A percentile compares a stretch with the other conserved stretches of the same genome.
phyloP scores from a whole-genome alignment of 2,113 vertebrate species.

The Cricetomys ansorgei region DNA sequence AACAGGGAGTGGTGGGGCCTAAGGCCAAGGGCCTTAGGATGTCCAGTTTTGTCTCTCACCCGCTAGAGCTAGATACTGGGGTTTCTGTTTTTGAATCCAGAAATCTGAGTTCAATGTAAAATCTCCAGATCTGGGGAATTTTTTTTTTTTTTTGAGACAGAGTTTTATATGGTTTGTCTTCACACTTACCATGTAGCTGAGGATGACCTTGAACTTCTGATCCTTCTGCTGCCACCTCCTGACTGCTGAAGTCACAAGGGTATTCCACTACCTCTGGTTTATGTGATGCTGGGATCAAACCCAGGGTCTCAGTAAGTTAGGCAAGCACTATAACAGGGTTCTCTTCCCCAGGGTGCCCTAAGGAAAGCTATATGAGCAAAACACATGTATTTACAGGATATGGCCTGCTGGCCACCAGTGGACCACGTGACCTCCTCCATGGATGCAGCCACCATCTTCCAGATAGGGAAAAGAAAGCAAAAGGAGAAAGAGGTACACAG shows the following conservation, averaged over 20 bases:
- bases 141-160: not conserved
- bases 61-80: not conserved
- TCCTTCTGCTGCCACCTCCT: not conserved
- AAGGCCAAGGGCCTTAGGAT: not conserved
- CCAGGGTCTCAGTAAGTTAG: not conserved
- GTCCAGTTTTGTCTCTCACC: not conserved
- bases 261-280: not conserved
- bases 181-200: not conserved
- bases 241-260: not conserved
- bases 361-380: not conserved
- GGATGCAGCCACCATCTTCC: not conserved
- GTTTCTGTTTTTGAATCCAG: not conserved
- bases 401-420: not conserved
- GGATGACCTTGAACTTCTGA: not conserved
- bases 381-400: not conserved
- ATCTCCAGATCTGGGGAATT: not conserved
- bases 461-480: not conserved
- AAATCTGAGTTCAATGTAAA: constrained; percentile 7
- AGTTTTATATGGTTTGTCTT: not conserved
- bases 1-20: not conserved
- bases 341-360: not conserved
- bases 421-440: accelerated
- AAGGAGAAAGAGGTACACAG: accelerated
- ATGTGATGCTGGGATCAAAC: not conserved
- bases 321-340: not conserved